Conservation (phyloP, 1,140 invertebrate species). For the Achatina immaculata region DNA sequence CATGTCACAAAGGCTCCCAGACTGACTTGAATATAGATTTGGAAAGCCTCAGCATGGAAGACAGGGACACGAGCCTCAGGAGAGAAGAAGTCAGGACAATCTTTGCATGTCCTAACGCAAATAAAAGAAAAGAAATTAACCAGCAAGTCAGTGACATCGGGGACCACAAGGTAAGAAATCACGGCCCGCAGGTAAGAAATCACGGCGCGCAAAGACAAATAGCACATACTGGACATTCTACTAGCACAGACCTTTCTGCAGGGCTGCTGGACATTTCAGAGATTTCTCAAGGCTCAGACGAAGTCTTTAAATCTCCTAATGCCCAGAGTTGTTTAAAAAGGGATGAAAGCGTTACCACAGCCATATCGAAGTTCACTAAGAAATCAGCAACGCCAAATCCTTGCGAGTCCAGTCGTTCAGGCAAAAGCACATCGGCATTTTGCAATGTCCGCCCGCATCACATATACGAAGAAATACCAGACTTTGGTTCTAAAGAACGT, state of each 20-base stretch:
- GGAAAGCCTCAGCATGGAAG: constrained; percentile 17
- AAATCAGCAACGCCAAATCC: too few species aligned
- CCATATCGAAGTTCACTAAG: not conserved
- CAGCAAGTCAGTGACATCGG: too few species aligned
- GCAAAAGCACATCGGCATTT: too few species aligned
- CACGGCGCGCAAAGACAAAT: not conserved
- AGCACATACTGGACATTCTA: not conserved
- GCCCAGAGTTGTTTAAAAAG: not conserved
- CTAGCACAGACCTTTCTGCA: not conserved
- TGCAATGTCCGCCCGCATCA: too few species aligned
- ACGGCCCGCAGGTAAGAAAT: not conserved
- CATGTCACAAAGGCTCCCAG: constrained; percentile 26
- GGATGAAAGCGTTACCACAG: not conserved
- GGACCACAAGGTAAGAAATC: too few species aligned
- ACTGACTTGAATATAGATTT: constrained; percentile 5
- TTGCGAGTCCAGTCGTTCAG: too few species aligned
- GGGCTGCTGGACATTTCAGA: not conserved
- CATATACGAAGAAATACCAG: not conserved
- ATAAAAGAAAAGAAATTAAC: too few species aligned
- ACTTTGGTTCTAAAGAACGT: not conserved
- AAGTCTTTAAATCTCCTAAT: constrained; percentile 7
- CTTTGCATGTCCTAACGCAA: not conserved
- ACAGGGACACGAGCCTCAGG: not conserved
- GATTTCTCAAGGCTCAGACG: not conserved
- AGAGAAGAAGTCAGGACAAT: not conserved